A percentile compares a stretch with the other conserved stretches of the same genome.
Conservation (phyloP, 2,797 vertebrate genomes). For the Paedocypris micromegethes region DNA sequence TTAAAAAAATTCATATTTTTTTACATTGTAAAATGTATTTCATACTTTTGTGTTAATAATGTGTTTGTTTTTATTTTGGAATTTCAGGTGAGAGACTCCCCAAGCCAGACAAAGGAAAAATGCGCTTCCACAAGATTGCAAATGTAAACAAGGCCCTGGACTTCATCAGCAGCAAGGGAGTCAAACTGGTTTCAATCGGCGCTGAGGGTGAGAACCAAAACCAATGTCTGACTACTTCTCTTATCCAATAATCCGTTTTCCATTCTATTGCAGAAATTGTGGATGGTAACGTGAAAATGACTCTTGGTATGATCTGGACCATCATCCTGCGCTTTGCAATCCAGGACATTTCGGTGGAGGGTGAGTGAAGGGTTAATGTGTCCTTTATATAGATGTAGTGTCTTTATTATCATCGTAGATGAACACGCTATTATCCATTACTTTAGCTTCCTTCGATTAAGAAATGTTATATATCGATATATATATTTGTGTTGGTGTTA, state of each 20-base stretch:
- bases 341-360: conserved; percentile 90
- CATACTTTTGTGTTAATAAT: neutral
- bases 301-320: conserved; percentile 91
- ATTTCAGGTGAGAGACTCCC: conserved; percentile 80
- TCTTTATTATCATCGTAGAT: too few relatives aligned
- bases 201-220: conserved; percentile 72
- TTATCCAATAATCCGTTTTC: neutral
- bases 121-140: conserved; percentile 91
- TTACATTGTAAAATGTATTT: too few relatives aligned
- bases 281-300: conserved; percentile 88
- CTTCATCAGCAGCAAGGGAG: conserved; percentile 87
- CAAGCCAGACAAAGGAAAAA: conserved; percentile 89
- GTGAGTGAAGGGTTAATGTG: conserved; percentile 49
- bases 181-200: conserved; percentile 85
- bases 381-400: too few relatives aligned
- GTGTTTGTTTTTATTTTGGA: neutral
- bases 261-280: conserved; percentile 73
- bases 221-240: neutral
- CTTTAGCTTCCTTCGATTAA: too few relatives aligned
- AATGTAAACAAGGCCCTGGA: conserved; percentile 89
- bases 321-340: conserved; percentile 91
- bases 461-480: too few relatives aligned
- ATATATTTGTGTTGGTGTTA: conserved; percentile 1
- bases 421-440: too few relatives aligned
- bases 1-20: too few relatives aligned